Percentiles rank a stretch among this genome's conserved stretches.
phyloP scores from a whole-genome alignment of 2,888 invertebrate species.

The Hypena proboscidalis region DNA sequence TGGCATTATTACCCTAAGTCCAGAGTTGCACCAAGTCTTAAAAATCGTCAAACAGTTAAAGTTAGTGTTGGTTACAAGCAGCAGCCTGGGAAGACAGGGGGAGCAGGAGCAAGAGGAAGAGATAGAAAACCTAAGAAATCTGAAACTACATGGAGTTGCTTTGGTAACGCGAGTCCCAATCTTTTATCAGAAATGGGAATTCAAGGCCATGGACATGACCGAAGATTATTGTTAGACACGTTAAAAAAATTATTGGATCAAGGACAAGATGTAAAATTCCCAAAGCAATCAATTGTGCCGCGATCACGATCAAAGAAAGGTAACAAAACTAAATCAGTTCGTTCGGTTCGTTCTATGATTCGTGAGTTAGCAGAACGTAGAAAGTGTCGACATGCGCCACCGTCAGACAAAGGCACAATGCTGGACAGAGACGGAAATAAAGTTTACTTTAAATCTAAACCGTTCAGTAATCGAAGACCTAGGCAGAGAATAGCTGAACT shows the following conservation, averaged over 20 bases:
- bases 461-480: constrained; percentile 56
- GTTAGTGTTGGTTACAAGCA: background rate
- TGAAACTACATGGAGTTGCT: constrained; percentile 71
- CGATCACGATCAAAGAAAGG: constrained; percentile 34
- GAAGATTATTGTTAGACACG: constrained; percentile 58
- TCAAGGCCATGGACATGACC: constrained; percentile 74
- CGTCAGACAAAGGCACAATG: constrained; percentile 68
- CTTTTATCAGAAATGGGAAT: constrained; percentile 71
- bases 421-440: constrained; percentile 65
- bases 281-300: constrained; percentile 54
- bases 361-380: too few relatives aligned
- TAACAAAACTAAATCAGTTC: constrained; percentile 4
- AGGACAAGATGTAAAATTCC: constrained; percentile 65
- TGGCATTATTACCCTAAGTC: constrained; percentile 66
- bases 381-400: constrained; percentile 64
- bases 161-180: constrained; percentile 65
- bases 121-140: too few relatives aligned
- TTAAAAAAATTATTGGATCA: constrained; percentile 59
- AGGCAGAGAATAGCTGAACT: constrained; percentile 56
- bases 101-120: too few relatives aligned
- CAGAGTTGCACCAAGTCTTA: constrained; percentile 18
- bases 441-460: constrained; percentile 62
- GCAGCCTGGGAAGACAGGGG: constrained; percentile 13
- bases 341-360: constrained; percentile 17
- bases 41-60: too few relatives aligned